Percentiles rank a stretch among this genome's conserved stretches.
These are phyloP conservation scores for Phortica magna DNA, from an alignment of 2,888 invertebrate genomes.

Conservation along the genomic window DNA sequence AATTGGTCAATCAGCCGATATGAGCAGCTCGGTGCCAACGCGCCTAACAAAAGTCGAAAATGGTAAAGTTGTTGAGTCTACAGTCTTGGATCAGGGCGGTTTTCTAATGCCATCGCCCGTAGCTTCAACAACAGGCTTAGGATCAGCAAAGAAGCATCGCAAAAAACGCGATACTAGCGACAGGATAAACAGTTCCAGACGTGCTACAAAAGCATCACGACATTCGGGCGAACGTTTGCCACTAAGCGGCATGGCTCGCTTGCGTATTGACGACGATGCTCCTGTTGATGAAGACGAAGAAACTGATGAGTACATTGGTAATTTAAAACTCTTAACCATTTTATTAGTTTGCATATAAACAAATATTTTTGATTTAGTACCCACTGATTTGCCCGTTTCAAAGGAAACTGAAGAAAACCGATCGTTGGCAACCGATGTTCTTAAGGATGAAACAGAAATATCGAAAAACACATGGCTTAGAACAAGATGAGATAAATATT, in stretches of 20 bases:
- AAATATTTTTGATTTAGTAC: background rate
- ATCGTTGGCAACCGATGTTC: too few species aligned
- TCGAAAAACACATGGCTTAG: background rate
- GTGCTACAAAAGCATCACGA: background rate
- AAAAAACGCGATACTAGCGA: background rate
- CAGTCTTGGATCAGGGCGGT: constrained; percentile 51
- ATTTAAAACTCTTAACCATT: background rate
- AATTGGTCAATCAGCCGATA: constrained; percentile 52
- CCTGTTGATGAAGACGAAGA: constrained; percentile 54
- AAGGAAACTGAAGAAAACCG: background rate
- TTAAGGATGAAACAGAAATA: too few species aligned
- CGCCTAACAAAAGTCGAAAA: constrained; percentile 59
- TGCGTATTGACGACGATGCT: constrained; percentile 52
- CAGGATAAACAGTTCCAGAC: background rate
- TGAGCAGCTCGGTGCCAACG: constrained; percentile 12
- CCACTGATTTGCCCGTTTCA: constrained; percentile 3
- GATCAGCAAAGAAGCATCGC: constrained; percentile 46
- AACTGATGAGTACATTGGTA: constrained; percentile 57
- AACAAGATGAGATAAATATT: background rate
- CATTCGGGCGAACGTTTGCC: constrained; percentile 43
- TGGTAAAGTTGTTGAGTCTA: constrained; percentile 55
- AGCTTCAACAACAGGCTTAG: constrained; percentile 39
- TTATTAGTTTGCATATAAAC: background rate
- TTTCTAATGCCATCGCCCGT: constrained; percentile 48
- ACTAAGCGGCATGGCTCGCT: constrained; percentile 51